Evolutionary conservation across 2,888 invertebrate genomes (phyloP), one percentile per base, ranked within the genome.

Genomic region (Caenorhabditis sulstoni): DNA sequence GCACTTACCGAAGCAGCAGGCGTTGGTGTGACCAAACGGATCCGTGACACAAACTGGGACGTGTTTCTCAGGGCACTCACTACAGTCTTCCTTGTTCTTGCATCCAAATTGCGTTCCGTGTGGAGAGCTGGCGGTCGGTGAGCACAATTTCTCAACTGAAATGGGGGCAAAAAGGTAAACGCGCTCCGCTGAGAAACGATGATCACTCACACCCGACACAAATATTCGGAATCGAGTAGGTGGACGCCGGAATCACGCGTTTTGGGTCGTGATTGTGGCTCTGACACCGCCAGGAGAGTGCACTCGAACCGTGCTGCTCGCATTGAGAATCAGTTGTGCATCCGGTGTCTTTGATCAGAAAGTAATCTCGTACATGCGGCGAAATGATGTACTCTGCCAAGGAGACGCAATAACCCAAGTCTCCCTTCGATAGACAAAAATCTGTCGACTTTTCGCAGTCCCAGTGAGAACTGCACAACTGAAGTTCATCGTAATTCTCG

Each of bases 131-230:
- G 55, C 53, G 14, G 65, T 55, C 16, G 65, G 23, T 18, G 65
- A 66, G 53, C 65, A 66, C 1, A 55, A 1, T 0, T 35, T 55
- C 8, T 66, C 65, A 9, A 55, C 65, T 66, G 55, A 18, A 53
- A 53, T 20, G 11, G 22, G n/a, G 11, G 16, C 35, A 8, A 18
- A 18, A 18, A 16, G n/a, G n/a, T n/a, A n/a, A n/a, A n/a, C n/a
- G n/a, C n/a, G n/a, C n/a, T n/a, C n/a, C n/a, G n/a, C n/a, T n/a
- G n/a, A n/a, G n/a, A n/a, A n/a, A n/a, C n/a, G n/a, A n/a, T n/a
- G n/a, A n/a, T n/a, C 14, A 52, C 52, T 22, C 9, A 64, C 64
- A 64, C 23, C 64, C 64, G 5, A 64, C 52, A 44, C 64, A 64
- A 29, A 64, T 14, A 9, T 22, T 37, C 37, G 37, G 37, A 5